Base-by-base conservation (phyloP, 2,888 invertebrate species). In the Pristionchus mayeri region DNA sequence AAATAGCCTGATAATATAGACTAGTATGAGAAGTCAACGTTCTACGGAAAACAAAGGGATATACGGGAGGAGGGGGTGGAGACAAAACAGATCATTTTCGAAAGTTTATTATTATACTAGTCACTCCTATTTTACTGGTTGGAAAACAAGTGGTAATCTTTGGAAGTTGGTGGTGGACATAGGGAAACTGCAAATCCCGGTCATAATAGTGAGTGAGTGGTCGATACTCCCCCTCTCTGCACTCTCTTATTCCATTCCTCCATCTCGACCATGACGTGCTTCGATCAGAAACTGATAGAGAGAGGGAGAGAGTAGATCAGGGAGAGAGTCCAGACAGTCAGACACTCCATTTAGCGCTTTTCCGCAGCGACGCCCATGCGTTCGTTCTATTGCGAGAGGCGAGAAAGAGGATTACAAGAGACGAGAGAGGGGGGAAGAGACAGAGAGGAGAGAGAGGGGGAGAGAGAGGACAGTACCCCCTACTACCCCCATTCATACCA, bases 401-500 rank as follows among this genome's bases (percentile, higher is more conserved):
- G 71, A 44, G 71, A 40, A 44, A 71, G 71, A n/a, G 71, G 71
- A 71, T 71, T 71, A 71, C 71, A n/a, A 34, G 71, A 67, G 67
- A 67, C 13, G 24, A 7, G 18, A 24, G 24, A 40, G 24, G 37
- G 37, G 40, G 2, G 21, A 24, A 40, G 24, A 11, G 24, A n/a
- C 24, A 11, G 24, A 24, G 40, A n/a, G 44, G 30, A 67, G 67
- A 63, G 57, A 57, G 63, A 63, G 63, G 21, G 67, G 21, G 21
- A 37, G 34, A 37, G 34, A 37, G 37, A 9, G 18, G 48, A 54
- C 40, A 71, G 40, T 71, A 40, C 37, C 40, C n/a, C 71, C 71
- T 24, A 1, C 40, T 21, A n/a, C 44, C 21, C 11, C 11, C 71
- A 1, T 78, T 48, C 76, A 50, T 18, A 78, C 75, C 75, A 44